These are phyloP conservation scores for Crotalus viridis DNA, from an alignment of 2,113 vertebrate genomes.

Conservation along the genomic window DNA sequence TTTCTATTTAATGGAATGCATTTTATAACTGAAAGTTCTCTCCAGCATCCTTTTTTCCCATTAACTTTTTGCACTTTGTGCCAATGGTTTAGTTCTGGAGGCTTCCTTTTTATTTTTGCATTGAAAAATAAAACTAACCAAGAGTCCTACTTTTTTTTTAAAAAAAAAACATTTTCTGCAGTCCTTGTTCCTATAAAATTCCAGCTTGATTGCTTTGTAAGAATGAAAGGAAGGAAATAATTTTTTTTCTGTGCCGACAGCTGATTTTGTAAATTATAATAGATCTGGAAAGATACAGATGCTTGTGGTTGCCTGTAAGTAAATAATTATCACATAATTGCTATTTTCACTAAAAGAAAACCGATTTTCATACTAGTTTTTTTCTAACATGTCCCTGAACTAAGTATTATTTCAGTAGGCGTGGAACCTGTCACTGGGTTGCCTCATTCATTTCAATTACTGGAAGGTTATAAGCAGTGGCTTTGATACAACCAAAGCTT, in stretches of 20 bases:
- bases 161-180: not conserved
- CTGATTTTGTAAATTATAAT: not conserved
- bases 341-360: not conserved
- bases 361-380: not conserved
- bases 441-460: conserved; percentile 19
- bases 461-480: not conserved
- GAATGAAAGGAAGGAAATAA: not conserved
- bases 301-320: not conserved
- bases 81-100: not conserved
- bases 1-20: not conserved
- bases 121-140: not conserved
- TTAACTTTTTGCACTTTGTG: not conserved
- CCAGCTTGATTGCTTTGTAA: not conserved
- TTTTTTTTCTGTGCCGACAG: not conserved
- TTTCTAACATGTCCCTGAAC: not conserved
- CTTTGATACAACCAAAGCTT: not conserved
- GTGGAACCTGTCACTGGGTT: conserved; percentile 21
- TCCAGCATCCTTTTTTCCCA: not conserved
- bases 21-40: not conserved
- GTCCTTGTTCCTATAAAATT: not conserved
- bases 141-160: not conserved
- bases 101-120: not conserved
- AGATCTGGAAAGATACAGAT: not conserved
- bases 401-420: conserved; percentile 1
- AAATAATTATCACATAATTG: not conserved